Evolutionary conservation across 2,888 invertebrate species (phyloP), one percentile per base, ranked within the genome.

Genomic region (Gnatocerus cornutus): DNA sequence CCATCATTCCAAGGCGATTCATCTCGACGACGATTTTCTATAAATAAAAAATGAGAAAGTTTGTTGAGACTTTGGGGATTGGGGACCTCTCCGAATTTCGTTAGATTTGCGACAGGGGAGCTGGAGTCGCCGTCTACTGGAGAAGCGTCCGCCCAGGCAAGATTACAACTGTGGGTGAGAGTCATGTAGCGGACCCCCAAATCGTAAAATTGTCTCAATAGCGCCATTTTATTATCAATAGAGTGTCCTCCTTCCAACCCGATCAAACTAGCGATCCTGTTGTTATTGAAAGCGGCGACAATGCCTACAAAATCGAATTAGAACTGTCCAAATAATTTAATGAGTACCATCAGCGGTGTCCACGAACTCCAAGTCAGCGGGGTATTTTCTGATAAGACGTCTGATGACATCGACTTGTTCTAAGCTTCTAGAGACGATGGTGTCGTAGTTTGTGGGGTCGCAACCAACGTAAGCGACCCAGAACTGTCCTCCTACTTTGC

Each of bases 1-100:
- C 86, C 79, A 90, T 81, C 88, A 90, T 90, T 27, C 90, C 90
- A 29, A 91, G 80, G 39, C 90, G 85, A 79, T 90, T 90, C 90
- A 90, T 90, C 83, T 90, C 90, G 45, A 79, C 77, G 5, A 90
- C 85, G 21, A 90, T 85, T 71, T 81, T 80, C 88, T 89, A 80
- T n/a, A 64, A 48, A 59, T 12, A n/a, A 3, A 1, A 1, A 30
- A 29, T 14, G 37, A 14, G 27, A n/a, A n/a, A n/a, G n/a, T n/a
- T n/a, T n/a, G n/a, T n/a, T n/a, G n/a, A n/a, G n/a, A n/a, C n/a
- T 30, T 8, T 0, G 80, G 78, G 21, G 68, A 46, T 8, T 27
- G 12, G 8, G 7, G 3, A 86, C 86, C 79, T 81, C 77, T 59
- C 87, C 87, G 73, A 85, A 87, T 43, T 80, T 77, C 1, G 86